Base-by-base conservation (phyloP, 2,113 vertebrate genomes). In the Apeltes quadracus region DNA sequence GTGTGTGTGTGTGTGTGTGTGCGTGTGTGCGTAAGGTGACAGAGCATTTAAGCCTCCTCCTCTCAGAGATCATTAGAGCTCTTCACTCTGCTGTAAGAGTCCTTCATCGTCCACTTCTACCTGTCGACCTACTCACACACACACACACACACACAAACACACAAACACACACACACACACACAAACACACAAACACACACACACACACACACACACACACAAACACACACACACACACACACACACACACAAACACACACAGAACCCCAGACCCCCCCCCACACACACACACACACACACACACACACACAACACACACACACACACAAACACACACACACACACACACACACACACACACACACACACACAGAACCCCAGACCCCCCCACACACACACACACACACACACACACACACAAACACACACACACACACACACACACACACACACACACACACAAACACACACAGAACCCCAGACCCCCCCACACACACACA, bases 101-200 rank as follows among this genome's bases (percentile, higher is more conserved):
- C 69, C 76, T 85, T 84, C 83, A 88, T 59, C 61, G 55, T 56
- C 85, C 86, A 90, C 89, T 88, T 89, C 59, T 86, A 79, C 75
- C 85, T 88, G 76, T 78, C 74, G 79, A 84, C 69, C 72, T 27
- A 9, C 72, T 77, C 61, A 84, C 80, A 34, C 32, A 84, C 43
- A 5, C 4, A 22, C n/a, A 14, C 34, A 9, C 56, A n/a, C 18
- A 22, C 32, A 36, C 36, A 11, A 38, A 58, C 68, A 25, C 54
- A 23, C 10, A 27, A n/a, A 51, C n/a, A 51, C 48, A 56, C 10
- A 43, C 65, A 55, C 65, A 55, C 36, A 54, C 55, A 54, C 22
- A 67, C 50, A 54, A 4, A 39, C 34, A 54, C 22, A 65, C 32
- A 51, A 7, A 38, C 46, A 51, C 32, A 38, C 46, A 51, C 62